A percentile compares a stretch with the other conserved stretches of the same genome.
Conservation (phyloP, 2,888 invertebrate species). For the Drosophila diplacantha region DNA sequence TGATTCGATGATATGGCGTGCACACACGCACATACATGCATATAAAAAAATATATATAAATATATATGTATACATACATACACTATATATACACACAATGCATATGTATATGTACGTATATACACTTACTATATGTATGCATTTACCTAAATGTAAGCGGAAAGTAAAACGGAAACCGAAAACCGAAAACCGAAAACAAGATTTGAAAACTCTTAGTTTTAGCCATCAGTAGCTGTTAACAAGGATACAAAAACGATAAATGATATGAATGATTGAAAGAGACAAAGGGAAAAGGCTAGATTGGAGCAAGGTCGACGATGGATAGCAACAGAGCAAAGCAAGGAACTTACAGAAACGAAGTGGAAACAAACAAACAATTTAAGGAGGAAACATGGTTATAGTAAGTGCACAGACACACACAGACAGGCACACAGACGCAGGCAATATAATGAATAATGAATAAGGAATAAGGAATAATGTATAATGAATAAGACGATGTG, state of each 20-base stretch:
- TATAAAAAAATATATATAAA: slow-evolving; percentile 24
- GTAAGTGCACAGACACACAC: slow-evolving; percentile 9
- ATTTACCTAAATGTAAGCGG: slow-evolving; percentile 25
- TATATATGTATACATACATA: slow-evolving; percentile 22
- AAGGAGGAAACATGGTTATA: slow-evolving; percentile 18
- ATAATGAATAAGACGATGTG: slow-evolving; percentile 1
- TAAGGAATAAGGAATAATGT: neutral
- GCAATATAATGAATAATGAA: slow-evolving; percentile 5
- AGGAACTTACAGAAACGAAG: slow-evolving; percentile 13
- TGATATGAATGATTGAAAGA: neutral
- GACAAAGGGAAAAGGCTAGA: slow-evolving; percentile 5
- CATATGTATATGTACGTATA: slow-evolving; percentile 17
- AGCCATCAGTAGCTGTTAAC: slow-evolving; percentile 59
- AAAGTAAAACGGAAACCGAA: slow-evolving; percentile 12
- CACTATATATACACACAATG: slow-evolving; percentile 28
- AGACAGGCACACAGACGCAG: neutral
- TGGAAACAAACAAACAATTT: slow-evolving; percentile 11
- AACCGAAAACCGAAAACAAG: slow-evolving; percentile 23
- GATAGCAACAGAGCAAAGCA: neutral
- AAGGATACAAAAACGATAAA: slow-evolving; percentile 7
- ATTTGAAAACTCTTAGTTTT: slow-evolving; percentile 53
- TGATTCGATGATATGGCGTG: slow-evolving; percentile 49
- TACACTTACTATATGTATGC: slow-evolving; percentile 28
- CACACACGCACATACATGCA: slow-evolving; percentile 43
- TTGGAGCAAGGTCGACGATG: neutral